Base-by-base conservation (phyloP, 2,797 vertebrate species). In the Ara ararauna region DNA sequence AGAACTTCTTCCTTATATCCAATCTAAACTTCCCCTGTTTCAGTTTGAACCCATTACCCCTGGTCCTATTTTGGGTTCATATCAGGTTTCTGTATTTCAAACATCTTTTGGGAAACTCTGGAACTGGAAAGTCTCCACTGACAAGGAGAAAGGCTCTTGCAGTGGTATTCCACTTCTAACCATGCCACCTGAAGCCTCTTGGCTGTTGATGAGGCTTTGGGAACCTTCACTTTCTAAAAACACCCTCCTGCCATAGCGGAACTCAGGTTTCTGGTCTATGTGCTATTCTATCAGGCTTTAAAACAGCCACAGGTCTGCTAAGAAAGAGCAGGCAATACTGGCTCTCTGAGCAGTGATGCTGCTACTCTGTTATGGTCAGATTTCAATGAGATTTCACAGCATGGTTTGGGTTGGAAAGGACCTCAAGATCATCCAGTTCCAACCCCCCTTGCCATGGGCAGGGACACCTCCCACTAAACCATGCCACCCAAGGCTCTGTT, bases 191-290 rank as follows among this genome's bases (percentile, higher is more conserved):
- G 74, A 27, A 81, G 42, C 45, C 34, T 82, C 51, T 38, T 40
- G 51, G 42, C 11, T 27, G 8, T 0, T 2, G 40, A 11, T 4
- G 4, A 23, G 20, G n/a, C 3, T 17, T 89, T 45, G 86, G 36
- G 40, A 62, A 58, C 3, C 1, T 79, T 45, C 30, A 50, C 8
- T 68, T 82, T 62, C 42, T 71, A 17, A 53, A 81, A 90, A 0
- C 17, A 21, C 11, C 6, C 13, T 66, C 6, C 21, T 75, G 40
- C 32, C 50, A n/a, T 19, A 23, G 38, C 4, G 34, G 23, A 47
- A 47, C 54, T 62, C 38, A 47, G 8, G 32, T 30, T 79, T 18
- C 50, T 62, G 7, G 45, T 20, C 32, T 20, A 5, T 2, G 21
- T 14, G 5, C 38, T 71, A 11, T 11, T 86, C 24, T 36, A 4